phyloP scores from a whole-genome alignment of 2,113 vertebrate species.

The Eptesicus fuscus region DNA sequence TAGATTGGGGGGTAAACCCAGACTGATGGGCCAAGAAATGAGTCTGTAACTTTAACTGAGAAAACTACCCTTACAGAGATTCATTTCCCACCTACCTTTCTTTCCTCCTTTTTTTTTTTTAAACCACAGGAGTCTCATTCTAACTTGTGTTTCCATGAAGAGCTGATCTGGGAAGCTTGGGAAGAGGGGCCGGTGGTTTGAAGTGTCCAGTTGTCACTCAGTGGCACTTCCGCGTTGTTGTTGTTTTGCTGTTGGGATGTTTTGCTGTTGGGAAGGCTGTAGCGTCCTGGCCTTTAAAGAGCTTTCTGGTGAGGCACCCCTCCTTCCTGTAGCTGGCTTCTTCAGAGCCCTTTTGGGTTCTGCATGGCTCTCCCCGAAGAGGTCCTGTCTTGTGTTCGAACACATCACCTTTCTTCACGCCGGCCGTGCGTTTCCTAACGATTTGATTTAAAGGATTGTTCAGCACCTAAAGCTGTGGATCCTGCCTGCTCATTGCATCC shows the following conservation, averaged over 20 bases:
- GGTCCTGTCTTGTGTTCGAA: not conserved
- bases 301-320: conserved; percentile 49
- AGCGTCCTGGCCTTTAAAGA: conserved; percentile 45
- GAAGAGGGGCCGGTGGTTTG: conserved; percentile 29
- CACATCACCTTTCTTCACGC: not conserved
- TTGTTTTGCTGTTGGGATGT: conserved; percentile 28
- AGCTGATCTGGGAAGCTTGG: not conserved
- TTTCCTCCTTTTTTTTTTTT: not conserved
- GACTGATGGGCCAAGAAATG: not conserved
- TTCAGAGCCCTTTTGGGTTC: not conserved
- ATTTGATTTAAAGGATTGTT: not conserved
- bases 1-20: not conserved
- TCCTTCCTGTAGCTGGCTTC: conserved; percentile 41
- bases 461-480: not conserved
- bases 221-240: not conserved
- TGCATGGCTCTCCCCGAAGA: not conserved
- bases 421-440: not conserved
- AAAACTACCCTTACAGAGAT: not conserved
- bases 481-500: not conserved
- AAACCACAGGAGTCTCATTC: not conserved
- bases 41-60: not conserved
- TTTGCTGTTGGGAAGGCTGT: conserved; percentile 7
- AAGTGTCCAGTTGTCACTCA: not conserved
- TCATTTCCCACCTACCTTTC: not conserved
- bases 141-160: conserved; percentile 14